Conservation (phyloP, 1,140 invertebrate species). For the Ostrea edulis region DNA sequence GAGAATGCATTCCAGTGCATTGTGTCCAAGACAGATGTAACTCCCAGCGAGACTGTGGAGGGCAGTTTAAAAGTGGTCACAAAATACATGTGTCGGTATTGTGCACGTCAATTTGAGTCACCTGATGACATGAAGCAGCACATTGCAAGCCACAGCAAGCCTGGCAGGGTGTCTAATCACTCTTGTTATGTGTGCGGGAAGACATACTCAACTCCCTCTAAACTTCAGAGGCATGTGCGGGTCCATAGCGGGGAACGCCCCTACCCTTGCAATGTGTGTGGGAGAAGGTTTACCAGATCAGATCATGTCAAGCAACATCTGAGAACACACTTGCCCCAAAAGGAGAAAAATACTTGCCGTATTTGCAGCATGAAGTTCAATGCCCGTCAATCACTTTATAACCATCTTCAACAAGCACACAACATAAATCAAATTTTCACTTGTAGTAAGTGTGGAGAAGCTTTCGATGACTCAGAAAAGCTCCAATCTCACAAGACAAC, state of each 20-base stretch:
- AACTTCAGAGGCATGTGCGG: constrained; percentile 91
- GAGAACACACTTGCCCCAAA: constrained; percentile 70
- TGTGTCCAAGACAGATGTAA: not conserved
- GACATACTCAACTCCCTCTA: constrained; percentile 93
- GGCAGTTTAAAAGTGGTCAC: constrained; percentile 52
- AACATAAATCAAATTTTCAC: constrained; percentile 61
- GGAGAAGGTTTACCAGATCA: constrained; percentile 93
- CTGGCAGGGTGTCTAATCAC: constrained; percentile 80
- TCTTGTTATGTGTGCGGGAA: constrained; percentile 92
- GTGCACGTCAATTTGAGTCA: constrained; percentile 70
- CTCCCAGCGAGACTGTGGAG: not conserved
- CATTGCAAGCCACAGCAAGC: constrained; percentile 63
- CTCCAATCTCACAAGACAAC: constrained; percentile 66
- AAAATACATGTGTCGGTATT: constrained; percentile 71
- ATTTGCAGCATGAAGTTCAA: constrained; percentile 69
- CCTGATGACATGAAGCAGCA: constrained; percentile 71
- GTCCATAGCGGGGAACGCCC: constrained; percentile 96
- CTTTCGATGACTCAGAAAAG: constrained; percentile 65
- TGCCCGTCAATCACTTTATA: constrained; percentile 61
- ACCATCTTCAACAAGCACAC: constrained; percentile 59
- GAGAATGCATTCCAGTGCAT: constrained; percentile 22
- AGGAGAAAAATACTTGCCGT: constrained; percentile 62
- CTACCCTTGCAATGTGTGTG: constrained; percentile 91
- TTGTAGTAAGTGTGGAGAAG: constrained; percentile 71
- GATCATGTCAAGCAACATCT: constrained; percentile 75